Conservation (phyloP, 1,140 invertebrate genomes). For the Leucophenga varia region DNA sequence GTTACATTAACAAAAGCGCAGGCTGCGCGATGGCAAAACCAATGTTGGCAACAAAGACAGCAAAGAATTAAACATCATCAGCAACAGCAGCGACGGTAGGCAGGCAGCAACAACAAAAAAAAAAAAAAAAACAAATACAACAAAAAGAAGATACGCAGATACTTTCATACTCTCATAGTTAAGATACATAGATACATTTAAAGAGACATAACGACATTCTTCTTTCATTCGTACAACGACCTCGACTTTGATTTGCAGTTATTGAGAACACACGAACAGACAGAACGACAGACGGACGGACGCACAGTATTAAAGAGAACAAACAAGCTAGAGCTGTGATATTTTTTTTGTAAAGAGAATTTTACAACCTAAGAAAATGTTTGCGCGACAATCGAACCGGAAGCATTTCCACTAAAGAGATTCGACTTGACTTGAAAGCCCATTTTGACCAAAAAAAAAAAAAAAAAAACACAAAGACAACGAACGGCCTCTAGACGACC, state of each 20-base stretch:
- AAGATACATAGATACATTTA: no score
- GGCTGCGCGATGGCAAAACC: no score
- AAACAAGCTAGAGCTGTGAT: neutral
- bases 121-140: constrained; percentile 2
- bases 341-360: no score
- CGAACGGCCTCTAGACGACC: constrained; percentile 56
- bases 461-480: constrained; percentile 4
- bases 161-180: neutral
- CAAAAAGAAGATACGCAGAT: constrained; percentile 9
- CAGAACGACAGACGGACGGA: no score
- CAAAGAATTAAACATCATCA: constrained; percentile 3
- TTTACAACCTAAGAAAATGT: no score
- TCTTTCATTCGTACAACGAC: constrained; percentile 56
- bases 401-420: neutral
- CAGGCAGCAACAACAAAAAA: neutral
- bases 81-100: constrained; percentile 8
- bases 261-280: no score
- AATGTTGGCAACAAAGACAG: no score
- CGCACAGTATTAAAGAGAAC: constrained; percentile 11
- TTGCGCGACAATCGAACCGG: no score
- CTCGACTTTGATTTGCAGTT: constrained; percentile 57
- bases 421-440: no score
- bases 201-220: no score
- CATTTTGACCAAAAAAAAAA: constrained; percentile 15
- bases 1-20: no score